Conservation (phyloP, 2,888 invertebrate genomes). For the Drosophila birchii region DNA sequence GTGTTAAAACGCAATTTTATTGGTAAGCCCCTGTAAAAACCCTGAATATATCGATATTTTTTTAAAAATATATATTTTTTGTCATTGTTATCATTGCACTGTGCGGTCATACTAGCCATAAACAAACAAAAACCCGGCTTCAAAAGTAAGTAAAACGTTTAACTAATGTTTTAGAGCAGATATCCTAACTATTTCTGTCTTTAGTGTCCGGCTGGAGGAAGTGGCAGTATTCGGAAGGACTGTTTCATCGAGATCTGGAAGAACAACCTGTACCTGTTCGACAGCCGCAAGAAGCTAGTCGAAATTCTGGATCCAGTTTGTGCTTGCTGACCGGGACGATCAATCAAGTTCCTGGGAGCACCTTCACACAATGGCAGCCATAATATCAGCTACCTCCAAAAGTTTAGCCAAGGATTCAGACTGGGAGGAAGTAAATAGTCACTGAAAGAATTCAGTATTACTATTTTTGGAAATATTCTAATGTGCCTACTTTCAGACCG, state of each 20-base stretch:
- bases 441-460: not conserved
- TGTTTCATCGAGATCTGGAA: constrained; percentile 26
- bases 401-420: not conserved
- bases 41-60: no score
- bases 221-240: constrained; percentile 24
- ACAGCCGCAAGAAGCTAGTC: constrained; percentile 2
- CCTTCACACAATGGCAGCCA: constrained; percentile 12
- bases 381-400: not conserved
- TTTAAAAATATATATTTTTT: no score
- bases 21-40: no score
- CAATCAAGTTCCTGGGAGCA: constrained; percentile 9
- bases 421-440: constrained; percentile 9
- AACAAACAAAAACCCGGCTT: constrained; percentile 12
- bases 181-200: not conserved
- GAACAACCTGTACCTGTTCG: constrained; percentile 23
- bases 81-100: no score
- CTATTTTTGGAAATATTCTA: not conserved
- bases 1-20: no score
- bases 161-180: not conserved
- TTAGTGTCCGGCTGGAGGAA: constrained; percentile 18
- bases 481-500: not conserved
- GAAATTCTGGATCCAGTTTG: constrained; percentile 2
- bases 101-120: not conserved
- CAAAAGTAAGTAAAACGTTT: constrained; percentile 2
- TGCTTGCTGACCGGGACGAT: constrained; percentile 3